A percentile compares a stretch with the other conserved stretches of the same genome.
Conservation (phyloP, 2,113 vertebrate genomes). For the Sphyrna mokarran region DNA sequence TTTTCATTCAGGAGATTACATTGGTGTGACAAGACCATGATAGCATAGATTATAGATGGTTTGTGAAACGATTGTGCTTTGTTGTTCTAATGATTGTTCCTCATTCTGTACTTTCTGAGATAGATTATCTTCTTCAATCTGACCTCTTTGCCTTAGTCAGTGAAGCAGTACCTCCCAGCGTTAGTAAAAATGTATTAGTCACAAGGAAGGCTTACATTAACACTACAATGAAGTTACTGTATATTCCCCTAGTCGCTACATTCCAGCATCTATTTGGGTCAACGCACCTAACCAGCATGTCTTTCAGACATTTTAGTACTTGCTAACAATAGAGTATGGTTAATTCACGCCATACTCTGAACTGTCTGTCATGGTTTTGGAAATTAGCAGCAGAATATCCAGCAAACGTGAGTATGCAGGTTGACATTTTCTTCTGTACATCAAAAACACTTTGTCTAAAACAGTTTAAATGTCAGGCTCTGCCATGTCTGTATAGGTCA, state of each 20-base stretch:
- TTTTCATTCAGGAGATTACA: background rate
- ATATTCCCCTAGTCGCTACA: too few relatives aligned
- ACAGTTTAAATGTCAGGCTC: slow-evolving; percentile 16
- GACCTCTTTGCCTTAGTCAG: background rate
- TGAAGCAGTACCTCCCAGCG: background rate
- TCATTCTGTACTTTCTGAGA: background rate
- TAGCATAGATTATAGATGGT: background rate
- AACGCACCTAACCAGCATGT: too few relatives aligned
- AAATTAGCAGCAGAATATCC: background rate
- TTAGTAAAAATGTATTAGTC: too few relatives aligned
- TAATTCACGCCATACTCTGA: background rate
- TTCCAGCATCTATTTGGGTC: too few relatives aligned
- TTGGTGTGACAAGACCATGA: background rate
- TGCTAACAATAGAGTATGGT: background rate
- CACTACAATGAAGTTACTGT: too few relatives aligned
- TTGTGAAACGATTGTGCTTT: background rate
- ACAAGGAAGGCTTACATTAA: too few relatives aligned
- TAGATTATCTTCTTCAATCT: background rate
- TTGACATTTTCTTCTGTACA: slow-evolving; percentile 31
- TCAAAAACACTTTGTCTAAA: slow-evolving; percentile 22
- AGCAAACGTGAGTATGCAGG: background rate
- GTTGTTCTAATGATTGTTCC: background rate
- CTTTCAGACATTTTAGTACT: background rate
- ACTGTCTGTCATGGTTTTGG: background rate
- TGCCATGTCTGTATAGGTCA: slow-evolving; percentile 16